Percentiles rank a stretch among this genome's conserved stretches.
These are phyloP conservation scores for Epicampocera succincta DNA, from an alignment of 2,888 invertebrate species.

Conservation along the genomic window DNA sequence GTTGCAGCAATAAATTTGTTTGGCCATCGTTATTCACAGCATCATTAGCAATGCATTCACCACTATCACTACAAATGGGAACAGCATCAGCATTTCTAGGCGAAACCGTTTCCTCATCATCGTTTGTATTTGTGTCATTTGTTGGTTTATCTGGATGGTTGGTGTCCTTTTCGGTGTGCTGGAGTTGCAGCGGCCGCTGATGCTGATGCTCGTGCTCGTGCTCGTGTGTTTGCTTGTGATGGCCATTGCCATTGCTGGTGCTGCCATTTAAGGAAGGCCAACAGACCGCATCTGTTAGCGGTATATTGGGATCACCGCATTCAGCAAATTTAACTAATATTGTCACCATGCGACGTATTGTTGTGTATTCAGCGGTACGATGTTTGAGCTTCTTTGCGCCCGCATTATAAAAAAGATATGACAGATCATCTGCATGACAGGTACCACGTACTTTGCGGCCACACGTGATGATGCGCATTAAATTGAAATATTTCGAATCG, in stretches of 20 bases:
- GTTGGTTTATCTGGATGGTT: constrained; percentile 10
- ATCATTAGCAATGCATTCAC: constrained; percentile 16
- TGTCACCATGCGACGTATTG: constrained; percentile 78
- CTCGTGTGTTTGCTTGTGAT: constrained; percentile 19
- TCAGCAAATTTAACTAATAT: constrained; percentile 79
- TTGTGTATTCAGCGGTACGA: constrained; percentile 78
- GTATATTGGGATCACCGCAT: constrained; percentile 78
- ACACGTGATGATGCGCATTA: constrained; percentile 79
- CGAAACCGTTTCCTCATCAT: constrained; percentile 16
- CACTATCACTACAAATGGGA: constrained; percentile 5
- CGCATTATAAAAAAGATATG: constrained; percentile 80
- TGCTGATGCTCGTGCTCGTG: too few species aligned
- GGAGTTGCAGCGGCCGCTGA: too few species aligned
- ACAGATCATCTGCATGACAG: constrained; percentile 81
- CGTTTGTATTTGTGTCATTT: constrained; percentile 19
- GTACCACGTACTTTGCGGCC: constrained; percentile 80
- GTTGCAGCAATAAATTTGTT: constrained; percentile 38
- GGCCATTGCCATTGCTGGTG: constrained; percentile 13
- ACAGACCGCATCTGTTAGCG: constrained; percentile 67
- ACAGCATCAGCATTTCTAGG: constrained; percentile 12
- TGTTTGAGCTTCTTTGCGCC: constrained; percentile 77
- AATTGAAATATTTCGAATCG: constrained; percentile 81
- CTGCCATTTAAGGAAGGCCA: constrained; percentile 50
- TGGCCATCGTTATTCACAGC: constrained; percentile 50
- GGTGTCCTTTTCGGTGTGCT: constrained; percentile 24